Evolutionary conservation across 2,113 vertebrate genomes (phyloP).

Genomic region (Bos javanicus): DNA sequence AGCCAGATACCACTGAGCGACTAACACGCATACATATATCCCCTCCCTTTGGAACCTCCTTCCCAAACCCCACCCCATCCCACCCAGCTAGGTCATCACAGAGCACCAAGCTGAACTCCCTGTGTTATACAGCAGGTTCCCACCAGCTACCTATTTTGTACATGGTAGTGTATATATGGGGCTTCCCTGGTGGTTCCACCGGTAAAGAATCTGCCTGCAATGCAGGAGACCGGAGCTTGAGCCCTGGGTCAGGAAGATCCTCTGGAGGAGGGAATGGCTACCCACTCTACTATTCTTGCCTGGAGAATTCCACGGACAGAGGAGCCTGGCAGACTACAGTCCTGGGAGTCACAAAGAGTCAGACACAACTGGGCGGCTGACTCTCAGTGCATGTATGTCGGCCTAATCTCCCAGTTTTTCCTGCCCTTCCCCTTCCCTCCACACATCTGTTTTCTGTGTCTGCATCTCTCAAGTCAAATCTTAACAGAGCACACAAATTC

Average conservation of each 20-base stretch:
- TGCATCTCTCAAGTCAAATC: not conserved
- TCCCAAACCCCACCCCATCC: not conserved
- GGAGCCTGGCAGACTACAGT: not conserved
- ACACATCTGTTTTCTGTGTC: not conserved
- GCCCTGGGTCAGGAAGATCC: not conserved
- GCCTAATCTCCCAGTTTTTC: not conserved
- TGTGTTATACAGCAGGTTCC: not conserved
- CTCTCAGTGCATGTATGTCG: accelerated
- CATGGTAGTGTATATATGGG: not conserved
- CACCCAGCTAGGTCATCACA: not conserved
- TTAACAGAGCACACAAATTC: not conserved
- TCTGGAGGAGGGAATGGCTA: not conserved
- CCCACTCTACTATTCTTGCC: not conserved
- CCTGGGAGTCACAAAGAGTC: not conserved
- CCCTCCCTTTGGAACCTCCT: not conserved
- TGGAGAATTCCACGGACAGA: not conserved
- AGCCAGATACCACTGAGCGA: not conserved
- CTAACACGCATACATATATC: not conserved
- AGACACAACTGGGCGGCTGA: not conserved
- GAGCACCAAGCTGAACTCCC: not conserved
- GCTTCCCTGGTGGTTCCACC: not conserved
- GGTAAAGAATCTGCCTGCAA: not conserved
- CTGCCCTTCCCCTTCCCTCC: not conserved
- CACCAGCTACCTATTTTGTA: not conserved
- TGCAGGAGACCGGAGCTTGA: not conserved